phyloP scores from a whole-genome alignment of 2,888 invertebrate genomes.

The Cosmia trapezina region DNA sequence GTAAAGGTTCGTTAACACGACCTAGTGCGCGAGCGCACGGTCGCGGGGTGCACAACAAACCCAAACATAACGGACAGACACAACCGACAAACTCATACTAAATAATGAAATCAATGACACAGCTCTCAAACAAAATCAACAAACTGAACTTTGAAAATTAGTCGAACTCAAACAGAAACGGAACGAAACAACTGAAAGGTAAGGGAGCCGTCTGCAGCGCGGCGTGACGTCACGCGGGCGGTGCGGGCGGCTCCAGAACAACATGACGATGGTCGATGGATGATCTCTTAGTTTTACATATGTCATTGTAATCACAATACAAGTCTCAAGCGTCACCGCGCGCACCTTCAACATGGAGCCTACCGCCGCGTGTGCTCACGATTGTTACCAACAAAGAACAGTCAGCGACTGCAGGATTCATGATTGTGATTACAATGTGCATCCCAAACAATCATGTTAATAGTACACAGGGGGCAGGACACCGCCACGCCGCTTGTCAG shows the following conservation, averaged over 20 bases:
- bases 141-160: conserved; percentile 66
- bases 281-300: conserved; percentile 49
- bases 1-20: conserved; percentile 14
- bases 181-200: conserved; percentile 64
- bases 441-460: conserved; percentile 18
- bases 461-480: not conserved
- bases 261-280: conserved; percentile 79
- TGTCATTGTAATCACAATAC: conserved; percentile 42
- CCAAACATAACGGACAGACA: conserved; percentile 74
- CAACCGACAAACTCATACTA: conserved; percentile 76
- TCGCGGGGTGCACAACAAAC: conserved; percentile 79
- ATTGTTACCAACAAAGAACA: not conserved
- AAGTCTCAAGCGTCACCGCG: no score
- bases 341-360: no score
- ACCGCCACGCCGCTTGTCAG: no score
- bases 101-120: conserved; percentile 73
- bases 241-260: conserved; percentile 70
- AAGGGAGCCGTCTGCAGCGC: conserved; percentile 72
- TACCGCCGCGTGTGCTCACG: no score
- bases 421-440: conserved; percentile 43
- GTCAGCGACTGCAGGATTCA: not conserved
- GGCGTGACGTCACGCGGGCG: conserved; percentile 16
- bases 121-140: conserved; percentile 68
- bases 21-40: not conserved
- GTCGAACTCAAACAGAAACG: conserved; percentile 69